phyloP scores from a whole-genome alignment of 2,113 vertebrate genomes.

The Alexandromys fortis region DNA sequence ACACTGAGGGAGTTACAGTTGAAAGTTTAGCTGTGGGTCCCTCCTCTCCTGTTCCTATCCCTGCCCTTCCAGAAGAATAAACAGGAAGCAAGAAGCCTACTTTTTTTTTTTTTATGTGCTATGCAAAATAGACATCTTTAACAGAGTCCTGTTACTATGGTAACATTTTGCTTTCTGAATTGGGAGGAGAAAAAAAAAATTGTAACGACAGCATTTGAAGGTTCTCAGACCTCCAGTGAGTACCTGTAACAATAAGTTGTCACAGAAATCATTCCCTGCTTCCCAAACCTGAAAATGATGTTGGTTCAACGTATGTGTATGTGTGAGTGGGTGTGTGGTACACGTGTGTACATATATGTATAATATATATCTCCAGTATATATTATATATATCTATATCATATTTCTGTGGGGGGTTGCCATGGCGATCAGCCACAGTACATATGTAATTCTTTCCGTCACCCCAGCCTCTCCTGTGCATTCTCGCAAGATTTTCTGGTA shows the following conservation, averaged over 20 bases:
- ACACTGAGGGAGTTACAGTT: slow-evolving; percentile 61
- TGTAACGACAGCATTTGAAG: slow-evolving; percentile 88
- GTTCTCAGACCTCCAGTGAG: slow-evolving; percentile 86
- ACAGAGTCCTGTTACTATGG: slow-evolving; percentile 91
- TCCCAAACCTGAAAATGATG: slow-evolving; percentile 87
- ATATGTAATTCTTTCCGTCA: slow-evolving; percentile 95
- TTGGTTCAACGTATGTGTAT: slow-evolving; percentile 85
- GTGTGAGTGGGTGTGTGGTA: slow-evolving; percentile 71
- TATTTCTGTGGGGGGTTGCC: slow-evolving; percentile 93
- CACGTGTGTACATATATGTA: slow-evolving; percentile 81
- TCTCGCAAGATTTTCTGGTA: slow-evolving; percentile 93
- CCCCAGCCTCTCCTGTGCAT: slow-evolving; percentile 90
- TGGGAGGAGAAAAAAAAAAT: slow-evolving; percentile 82
- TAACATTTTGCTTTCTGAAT: slow-evolving; percentile 91
- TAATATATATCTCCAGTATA: slow-evolving; percentile 83
- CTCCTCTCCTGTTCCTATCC: background rate
- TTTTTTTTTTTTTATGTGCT: slow-evolving; percentile 87
- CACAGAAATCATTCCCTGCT: slow-evolving; percentile 83
- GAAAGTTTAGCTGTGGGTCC: slow-evolving; percentile 79
- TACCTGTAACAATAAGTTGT: slow-evolving; percentile 84
- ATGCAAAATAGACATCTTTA: slow-evolving; percentile 91
- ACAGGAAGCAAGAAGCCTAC: slow-evolving; percentile 81
- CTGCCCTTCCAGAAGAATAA: slow-evolving; percentile 74
- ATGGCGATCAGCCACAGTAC: slow-evolving; percentile 91
- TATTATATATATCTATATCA: slow-evolving; percentile 86